A percentile compares a stretch with the other conserved stretches of the same genome.
These are phyloP conservation scores for Acanthornis magna DNA, from an alignment of 2,797 vertebrate species.

Conservation along the genomic window DNA sequence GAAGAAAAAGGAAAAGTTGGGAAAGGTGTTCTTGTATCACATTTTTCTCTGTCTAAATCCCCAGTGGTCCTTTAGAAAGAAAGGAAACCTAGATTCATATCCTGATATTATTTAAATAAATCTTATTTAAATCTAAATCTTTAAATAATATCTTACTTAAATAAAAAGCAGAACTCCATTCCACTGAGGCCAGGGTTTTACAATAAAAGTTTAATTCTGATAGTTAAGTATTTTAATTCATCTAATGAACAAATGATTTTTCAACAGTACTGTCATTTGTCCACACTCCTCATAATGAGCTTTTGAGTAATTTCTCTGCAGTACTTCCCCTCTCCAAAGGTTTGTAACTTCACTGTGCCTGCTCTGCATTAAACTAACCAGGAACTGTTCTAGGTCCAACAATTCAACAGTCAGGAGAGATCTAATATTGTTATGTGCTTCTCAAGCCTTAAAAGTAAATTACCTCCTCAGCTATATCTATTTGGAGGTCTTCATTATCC, in stretches of 20 bases:
- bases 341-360: neutral
- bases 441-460: neutral
- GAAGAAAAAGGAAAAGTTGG: neutral
- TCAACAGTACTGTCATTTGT: neutral
- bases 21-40: neutral
- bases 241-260: neutral
- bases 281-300: neutral
- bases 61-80: neutral
- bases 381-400: neutral
- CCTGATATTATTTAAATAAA: neutral
- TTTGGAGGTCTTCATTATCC: constrained; percentile 74
- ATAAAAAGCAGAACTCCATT: neutral
- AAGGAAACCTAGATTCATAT: neutral
- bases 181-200: neutral
- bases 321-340: neutral
- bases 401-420: neutral
- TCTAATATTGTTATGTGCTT: neutral
- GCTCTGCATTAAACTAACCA: neutral
- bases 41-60: neutral
- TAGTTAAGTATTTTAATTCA: neutral
- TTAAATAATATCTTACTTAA: neutral
- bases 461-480: constrained; percentile 78
- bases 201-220: neutral
- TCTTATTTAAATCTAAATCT: neutral
- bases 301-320: neutral